Conservation (phyloP, 2,888 invertebrate species). For the Temnothorax ravouxi region DNA sequence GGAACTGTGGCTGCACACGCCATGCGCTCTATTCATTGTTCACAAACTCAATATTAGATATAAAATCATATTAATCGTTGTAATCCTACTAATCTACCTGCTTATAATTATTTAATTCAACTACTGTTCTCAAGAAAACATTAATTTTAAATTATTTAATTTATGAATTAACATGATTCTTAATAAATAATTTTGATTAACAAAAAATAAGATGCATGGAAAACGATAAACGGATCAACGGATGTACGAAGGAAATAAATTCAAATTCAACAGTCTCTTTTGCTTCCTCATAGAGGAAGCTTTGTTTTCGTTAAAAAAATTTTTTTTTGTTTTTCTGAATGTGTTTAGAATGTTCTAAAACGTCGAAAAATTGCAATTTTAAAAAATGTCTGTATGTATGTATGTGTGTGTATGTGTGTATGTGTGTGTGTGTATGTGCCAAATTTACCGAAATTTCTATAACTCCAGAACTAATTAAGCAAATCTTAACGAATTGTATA, state of each 20-base stretch:
- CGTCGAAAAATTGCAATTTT: no score
- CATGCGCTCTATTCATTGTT: conserved; percentile 1
- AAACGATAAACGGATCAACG: background rate
- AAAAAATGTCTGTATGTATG: no score
- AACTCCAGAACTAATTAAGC: no score
- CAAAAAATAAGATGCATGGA: background rate
- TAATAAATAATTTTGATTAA: background rate
- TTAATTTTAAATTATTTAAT: background rate
- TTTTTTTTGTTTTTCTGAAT: no score
- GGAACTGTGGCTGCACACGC: conserved; percentile 5
- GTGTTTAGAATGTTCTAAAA: no score
- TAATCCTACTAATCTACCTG: background rate
- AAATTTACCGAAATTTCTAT: no score
- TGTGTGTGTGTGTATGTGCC: no score
- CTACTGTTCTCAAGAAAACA: background rate
- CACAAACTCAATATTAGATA: background rate
- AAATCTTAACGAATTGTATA: no score
- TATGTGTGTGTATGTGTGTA: no score
- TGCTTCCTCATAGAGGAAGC: no score
- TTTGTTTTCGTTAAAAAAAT: no score
- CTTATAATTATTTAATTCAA: background rate
- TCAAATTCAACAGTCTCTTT: background rate
- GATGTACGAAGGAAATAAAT: background rate
- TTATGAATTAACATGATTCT: background rate
- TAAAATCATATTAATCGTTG: background rate